Evolutionary conservation across 92 coral and sea anemone species (phyloP), one percentile per base, ranked within the genome.

Genomic region (Scolanthus callimorphus): DNA sequence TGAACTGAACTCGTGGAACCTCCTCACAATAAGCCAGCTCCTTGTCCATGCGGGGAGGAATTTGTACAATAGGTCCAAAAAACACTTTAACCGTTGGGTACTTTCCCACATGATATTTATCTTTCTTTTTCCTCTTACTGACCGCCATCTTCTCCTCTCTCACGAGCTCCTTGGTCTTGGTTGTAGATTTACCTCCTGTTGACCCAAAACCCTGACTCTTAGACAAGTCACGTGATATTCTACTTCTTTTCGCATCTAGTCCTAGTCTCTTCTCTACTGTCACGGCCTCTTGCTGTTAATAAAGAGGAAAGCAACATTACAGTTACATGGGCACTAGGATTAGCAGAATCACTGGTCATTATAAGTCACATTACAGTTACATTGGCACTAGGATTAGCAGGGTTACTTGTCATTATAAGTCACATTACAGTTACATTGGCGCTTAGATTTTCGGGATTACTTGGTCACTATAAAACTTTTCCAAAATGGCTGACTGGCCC

Each of bases 1-100:
- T 89, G 55, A 91, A 91, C 49, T 78, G 78, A 13, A 74, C 51
- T 60, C 78, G 57, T 29, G 81, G 82, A n/a, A 83, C 92, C n/a
- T 43, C 59, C 47, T 69, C 78, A 4, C 49, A 29, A 9, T 79
- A 74, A 0, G 12, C 50, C 21, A 41, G 60, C n/a, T 82, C 83
- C 27, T 25, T 38, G 27, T 82, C 82, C 24, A 65, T 60, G 21
- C 82, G 72, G 11, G 86, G 80, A 39, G 71, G 82, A 11, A 82
- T 82, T 41, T 91, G 51, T 3, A 86, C 55, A 17, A 91, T 79
- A 31, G 85, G 84, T 4, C 97, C 97, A 15, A 91, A 66, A 76
- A 91, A 88, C 11, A 88, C 84, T 9, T 77, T 68, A 25, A 91
- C 97, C 4, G 92, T 72, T 10, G 74, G 49, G 64, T 83, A 69